Evolutionary conservation across 2,113 vertebrate species (phyloP).

Genomic region (Macrotis lagotis): DNA sequence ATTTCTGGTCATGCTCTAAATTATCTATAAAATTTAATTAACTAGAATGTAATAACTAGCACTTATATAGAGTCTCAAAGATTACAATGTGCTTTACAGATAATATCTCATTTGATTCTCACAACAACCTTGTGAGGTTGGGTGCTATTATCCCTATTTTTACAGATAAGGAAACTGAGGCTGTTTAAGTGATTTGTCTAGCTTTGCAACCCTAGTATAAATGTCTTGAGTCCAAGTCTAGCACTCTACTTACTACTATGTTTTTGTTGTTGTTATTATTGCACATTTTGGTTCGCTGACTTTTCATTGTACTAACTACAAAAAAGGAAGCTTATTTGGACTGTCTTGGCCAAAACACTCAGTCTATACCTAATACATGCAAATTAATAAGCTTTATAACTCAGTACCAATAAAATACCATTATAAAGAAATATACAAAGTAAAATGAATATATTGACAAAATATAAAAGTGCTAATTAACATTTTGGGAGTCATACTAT

Average conservation of each 20-base stretch:
- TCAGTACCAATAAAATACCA: not conserved
- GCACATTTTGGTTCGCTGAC: not conserved
- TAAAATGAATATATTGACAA: not conserved
- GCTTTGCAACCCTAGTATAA: not conserved
- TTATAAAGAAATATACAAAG: not conserved
- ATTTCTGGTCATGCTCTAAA: not conserved
- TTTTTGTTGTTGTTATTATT: not conserved
- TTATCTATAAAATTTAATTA: not conserved
- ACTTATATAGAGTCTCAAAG: not conserved
- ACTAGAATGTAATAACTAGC: not conserved
- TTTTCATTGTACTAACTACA: not conserved
- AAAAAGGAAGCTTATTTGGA: not conserved
- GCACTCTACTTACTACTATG: not conserved
- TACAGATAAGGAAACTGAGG: not conserved
- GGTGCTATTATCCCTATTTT: not conserved
- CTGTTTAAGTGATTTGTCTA: not conserved
- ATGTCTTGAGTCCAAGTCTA: not conserved
- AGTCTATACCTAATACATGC: not conserved
- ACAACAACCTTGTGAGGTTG: not conserved
- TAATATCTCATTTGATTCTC: not conserved
- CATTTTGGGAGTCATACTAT: not conserved
- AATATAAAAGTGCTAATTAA: not conserved
- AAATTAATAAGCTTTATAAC: not conserved
- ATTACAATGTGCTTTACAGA: not conserved
- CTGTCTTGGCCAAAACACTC: not conserved